Conservation (phyloP, 2,888 invertebrate genomes). For the Thereva nobilitata region DNA sequence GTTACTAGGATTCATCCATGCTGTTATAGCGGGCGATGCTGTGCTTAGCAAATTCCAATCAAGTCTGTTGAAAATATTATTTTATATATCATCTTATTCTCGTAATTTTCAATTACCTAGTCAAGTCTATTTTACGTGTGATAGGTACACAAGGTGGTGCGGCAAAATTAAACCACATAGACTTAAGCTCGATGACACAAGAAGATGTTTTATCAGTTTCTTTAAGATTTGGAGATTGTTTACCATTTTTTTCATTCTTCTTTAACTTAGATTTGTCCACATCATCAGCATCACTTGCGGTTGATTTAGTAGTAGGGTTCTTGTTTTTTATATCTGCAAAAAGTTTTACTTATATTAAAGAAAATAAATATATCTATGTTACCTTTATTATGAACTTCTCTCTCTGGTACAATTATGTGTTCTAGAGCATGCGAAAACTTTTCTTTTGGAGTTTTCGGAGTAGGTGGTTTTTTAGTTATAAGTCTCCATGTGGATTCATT, state of each 20-base stretch:
- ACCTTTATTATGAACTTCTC: conserved; percentile 43
- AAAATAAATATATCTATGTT: not conserved
- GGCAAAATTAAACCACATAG: conserved; percentile 97
- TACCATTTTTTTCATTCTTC: conserved; percentile 49
- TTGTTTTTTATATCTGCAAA: not conserved
- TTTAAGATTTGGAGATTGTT: conserved; percentile 64
- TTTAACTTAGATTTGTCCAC: conserved; percentile 58
- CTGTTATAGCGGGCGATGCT: conserved; percentile 94
- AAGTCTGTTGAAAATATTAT: conserved; percentile 59
- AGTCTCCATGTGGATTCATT: conserved; percentile 57
- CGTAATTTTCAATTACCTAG: conserved; percentile 63
- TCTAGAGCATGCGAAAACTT: conserved; percentile 57
- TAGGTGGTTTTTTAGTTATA: conserved; percentile 61
- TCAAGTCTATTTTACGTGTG: conserved; percentile 91
- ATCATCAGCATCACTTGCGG: conserved; percentile 48
- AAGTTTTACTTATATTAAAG: no score
- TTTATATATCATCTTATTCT: not conserved
- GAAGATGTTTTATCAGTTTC: conserved; percentile 75
- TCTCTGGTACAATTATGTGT: conserved; percentile 48
- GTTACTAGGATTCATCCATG: conserved; percentile 97
- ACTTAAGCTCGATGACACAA: conserved; percentile 84
- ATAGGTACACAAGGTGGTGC: conserved; percentile 94
- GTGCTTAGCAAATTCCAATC: conserved; percentile 97
- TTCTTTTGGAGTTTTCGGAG: conserved; percentile 66
- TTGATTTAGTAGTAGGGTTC: not conserved